phyloP scores from a whole-genome alignment of 2,888 invertebrate genomes.

The Chrysomela aeneicollis region DNA sequence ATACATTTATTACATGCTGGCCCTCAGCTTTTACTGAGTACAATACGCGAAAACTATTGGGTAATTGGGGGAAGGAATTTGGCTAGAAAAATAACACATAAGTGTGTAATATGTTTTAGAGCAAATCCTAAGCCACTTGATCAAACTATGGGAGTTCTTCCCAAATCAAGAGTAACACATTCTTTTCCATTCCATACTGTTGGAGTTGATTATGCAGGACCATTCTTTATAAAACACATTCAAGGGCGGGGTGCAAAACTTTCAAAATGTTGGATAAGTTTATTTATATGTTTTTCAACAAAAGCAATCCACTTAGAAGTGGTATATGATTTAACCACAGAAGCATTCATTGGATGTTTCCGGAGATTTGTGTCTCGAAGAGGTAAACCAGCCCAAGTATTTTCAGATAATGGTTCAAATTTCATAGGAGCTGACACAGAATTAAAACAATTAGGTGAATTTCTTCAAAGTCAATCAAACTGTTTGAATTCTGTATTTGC shows the following conservation, averaged over 20 bases:
- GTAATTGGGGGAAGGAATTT: slow-evolving; percentile 28
- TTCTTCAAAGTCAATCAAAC: too few species aligned
- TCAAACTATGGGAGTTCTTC: slow-evolving; percentile 36
- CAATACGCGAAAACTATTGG: slow-evolving; percentile 34
- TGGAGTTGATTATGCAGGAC: slow-evolving; percentile 35
- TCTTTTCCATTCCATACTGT: slow-evolving; percentile 28
- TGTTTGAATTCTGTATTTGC: too few species aligned
- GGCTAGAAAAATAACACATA: slow-evolving; percentile 21
- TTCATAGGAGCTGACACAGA: too few species aligned
- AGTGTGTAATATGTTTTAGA: slow-evolving; percentile 33
- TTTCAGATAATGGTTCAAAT: slow-evolving; percentile 28
- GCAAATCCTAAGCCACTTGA: slow-evolving; percentile 19
- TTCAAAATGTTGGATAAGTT: too few species aligned
- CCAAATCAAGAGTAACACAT: slow-evolving; percentile 24
- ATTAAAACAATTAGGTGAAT: too few species aligned
- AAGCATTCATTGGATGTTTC: slow-evolving; percentile 25
- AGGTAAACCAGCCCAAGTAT: slow-evolving; percentile 14
- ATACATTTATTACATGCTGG: slow-evolving; percentile 23
- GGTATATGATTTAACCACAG: slow-evolving; percentile 24
- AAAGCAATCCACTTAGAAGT: slow-evolving; percentile 35
- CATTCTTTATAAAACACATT: slow-evolving; percentile 22
- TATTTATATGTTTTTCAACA: slow-evolving; percentile 30
- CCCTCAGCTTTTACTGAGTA: slow-evolving; percentile 16
- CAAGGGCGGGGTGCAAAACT: slow-evolving; percentile 23
- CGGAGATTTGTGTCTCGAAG: slow-evolving; percentile 22